Evolutionary conservation across 1,140 invertebrate genomes (phyloP), one percentile per base, ranked within the genome.

Genomic region (Pseudomyrmex gracilis): DNA sequence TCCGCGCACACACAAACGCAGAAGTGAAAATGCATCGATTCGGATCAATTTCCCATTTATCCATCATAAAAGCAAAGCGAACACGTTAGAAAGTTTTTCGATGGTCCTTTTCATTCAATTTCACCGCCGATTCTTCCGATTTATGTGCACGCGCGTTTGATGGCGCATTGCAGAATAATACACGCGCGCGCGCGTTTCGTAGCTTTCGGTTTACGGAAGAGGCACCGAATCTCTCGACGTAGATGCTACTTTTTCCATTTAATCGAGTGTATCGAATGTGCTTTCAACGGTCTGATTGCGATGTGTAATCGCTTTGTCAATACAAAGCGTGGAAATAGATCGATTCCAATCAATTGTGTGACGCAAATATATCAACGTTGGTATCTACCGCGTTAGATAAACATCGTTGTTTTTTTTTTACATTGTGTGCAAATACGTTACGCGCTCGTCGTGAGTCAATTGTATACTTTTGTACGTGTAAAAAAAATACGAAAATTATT

Each of bases 251-350:
- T 64, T 76, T 64, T 7, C 10, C 12, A 63, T 64, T 64, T 63
- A 64, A 76, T 76, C 47, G 73, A 63, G 22, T 63, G n/a, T 61
- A 12, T 61, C 57, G 9, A 60, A 34, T 61, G 20, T 24, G 8
- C 22, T 76, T 34, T 64, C 47, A 64, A 64, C 73, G 73, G 73
- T 61, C 58, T 64, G 47, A 76, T 76, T 73, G 20, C 57, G 43
- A 0, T 2, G 17, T 34, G 20, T 60, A 73, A 73, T 10, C 34
- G 47, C 15, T 34, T 34, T 73, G 51, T 45, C 70, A 73, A 73
- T 34, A 53, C 43, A 4, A 73, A 73, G 43, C 47, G 53, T 20
- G 47, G 60, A 73, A 1, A 73, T 58, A 7, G 10, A 73, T 57
- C 53, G 15, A 71, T 73, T 34, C 34, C 34, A 5, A 5, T 34